Conservation (phyloP, 2,888 invertebrate genomes). For the Ectemnius cavifrons region DNA sequence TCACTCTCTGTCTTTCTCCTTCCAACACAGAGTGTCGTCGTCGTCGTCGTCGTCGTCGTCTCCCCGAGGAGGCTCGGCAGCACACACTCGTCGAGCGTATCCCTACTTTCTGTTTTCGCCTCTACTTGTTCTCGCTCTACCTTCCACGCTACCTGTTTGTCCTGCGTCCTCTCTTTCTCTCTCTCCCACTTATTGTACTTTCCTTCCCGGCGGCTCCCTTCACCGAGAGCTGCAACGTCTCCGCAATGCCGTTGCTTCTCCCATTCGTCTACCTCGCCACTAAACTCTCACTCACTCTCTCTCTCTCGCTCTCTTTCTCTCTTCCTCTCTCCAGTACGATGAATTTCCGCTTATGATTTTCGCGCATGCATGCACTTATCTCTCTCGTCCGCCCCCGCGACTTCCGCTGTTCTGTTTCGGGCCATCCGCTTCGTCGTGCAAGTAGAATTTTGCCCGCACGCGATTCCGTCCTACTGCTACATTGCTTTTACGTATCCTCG, state of each 20-base stretch:
- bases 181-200: slow-evolving; percentile 5
- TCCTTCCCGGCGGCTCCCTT: neutral
- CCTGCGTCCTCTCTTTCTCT: too few relatives aligned
- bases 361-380: slow-evolving; percentile 11
- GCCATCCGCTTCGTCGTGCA: neutral
- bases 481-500: too few relatives aligned
- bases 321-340: slow-evolving; percentile 25
- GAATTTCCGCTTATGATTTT: slow-evolving; percentile 37
- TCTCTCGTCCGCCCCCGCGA: slow-evolving; percentile 24
- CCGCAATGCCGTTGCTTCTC: slow-evolving; percentile 1
- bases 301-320: slow-evolving; percentile 31
- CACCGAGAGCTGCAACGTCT: slow-evolving; percentile 1
- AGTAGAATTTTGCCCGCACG: neutral
- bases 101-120: slow-evolving; percentile 31
- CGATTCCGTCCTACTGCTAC: neutral
- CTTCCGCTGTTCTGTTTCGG: neutral
- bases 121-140: slow-evolving; percentile 26
- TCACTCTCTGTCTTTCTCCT: too few relatives aligned
- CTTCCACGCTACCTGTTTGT: neutral
- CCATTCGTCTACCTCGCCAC: neutral
- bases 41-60: neutral
- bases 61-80: too few relatives aligned
- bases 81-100: too few relatives aligned
- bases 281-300: slow-evolving; percentile 14
- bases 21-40: too few relatives aligned